A percentile compares a stretch with the other conserved stretches of the same genome.
Evolutionary conservation across 2,113 vertebrate species (phyloP).

Genomic region (Alexandromys fortis): DNA sequence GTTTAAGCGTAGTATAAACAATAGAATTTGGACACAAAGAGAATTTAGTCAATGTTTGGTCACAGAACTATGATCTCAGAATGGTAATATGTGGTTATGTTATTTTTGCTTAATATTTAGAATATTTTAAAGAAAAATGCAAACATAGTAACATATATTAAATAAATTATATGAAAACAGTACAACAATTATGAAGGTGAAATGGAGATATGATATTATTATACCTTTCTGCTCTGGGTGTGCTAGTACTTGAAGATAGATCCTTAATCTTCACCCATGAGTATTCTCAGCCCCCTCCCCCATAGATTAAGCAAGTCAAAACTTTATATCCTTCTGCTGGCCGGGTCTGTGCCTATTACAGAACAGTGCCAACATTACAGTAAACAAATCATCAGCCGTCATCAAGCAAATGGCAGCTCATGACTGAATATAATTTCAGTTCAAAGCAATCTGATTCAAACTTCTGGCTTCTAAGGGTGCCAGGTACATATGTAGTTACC

Average conservation of each 20-base stretch:
- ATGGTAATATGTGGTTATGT: background rate
- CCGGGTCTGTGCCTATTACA: background rate
- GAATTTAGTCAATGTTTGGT: background rate
- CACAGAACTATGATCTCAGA: background rate
- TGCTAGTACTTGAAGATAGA: background rate
- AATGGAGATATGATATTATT: background rate
- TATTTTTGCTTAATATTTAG: background rate
- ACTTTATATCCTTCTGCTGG: no score
- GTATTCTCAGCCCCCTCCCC: background rate
- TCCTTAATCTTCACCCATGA: background rate
- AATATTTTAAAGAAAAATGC: background rate
- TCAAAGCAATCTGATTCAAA: background rate
- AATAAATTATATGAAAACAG: background rate
- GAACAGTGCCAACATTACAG: background rate
- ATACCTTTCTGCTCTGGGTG: background rate
- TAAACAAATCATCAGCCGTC: background rate
- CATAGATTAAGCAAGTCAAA: background rate
- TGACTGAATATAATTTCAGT: background rate
- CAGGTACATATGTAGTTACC: background rate
- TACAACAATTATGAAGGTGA: background rate
- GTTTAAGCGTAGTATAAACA: background rate
- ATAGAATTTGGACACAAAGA: background rate
- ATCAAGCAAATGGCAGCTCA: background rate
- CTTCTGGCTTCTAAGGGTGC: background rate
- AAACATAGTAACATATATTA: background rate